A percentile compares a stretch with the other conserved stretches of the same genome.
Conservation (phyloP, 2,797 vertebrate genomes). For the Limosa lapponica region DNA sequence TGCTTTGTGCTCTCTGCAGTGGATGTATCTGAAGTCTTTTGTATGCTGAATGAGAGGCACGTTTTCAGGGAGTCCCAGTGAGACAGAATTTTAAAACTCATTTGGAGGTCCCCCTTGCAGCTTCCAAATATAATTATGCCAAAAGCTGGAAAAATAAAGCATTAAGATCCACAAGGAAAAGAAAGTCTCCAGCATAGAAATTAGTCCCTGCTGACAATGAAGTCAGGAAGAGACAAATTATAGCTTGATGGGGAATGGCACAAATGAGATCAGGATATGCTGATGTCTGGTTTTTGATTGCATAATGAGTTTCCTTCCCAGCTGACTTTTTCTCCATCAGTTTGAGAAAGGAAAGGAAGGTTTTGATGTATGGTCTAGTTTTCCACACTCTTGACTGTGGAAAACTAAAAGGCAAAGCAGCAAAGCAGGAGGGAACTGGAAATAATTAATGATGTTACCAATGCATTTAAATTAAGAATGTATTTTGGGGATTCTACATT, state of each 20-base stretch:
- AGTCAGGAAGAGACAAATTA: slow-evolving; percentile 29
- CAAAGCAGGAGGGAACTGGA: neutral
- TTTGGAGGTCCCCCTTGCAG: neutral
- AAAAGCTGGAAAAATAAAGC: neutral
- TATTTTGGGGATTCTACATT: neutral
- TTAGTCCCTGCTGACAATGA: slow-evolving; percentile 10
- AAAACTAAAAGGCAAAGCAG: slow-evolving; percentile 23
- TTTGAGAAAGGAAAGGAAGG: neutral
- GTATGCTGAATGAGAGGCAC: neutral
- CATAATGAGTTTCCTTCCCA: slow-evolving; percentile 16
- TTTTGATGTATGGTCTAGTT: neutral
- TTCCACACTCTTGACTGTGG: neutral
- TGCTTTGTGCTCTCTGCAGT: neutral
- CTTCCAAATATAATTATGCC: neutral
- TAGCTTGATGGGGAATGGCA: neutral
- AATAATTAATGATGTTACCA: neutral
- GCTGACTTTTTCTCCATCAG: neutral
- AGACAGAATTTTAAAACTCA: neutral
- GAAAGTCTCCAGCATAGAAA: slow-evolving; percentile 1
- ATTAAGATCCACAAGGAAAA: neutral
- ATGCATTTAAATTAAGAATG: neutral
- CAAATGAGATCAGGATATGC: slow-evolving; percentile 10
- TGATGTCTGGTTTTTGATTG: neutral
- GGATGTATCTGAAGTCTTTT: neutral
- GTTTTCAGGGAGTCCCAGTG: neutral